phyloP scores from a whole-genome alignment of 2,113 vertebrate genomes.

The Gobio gobio region DNA sequence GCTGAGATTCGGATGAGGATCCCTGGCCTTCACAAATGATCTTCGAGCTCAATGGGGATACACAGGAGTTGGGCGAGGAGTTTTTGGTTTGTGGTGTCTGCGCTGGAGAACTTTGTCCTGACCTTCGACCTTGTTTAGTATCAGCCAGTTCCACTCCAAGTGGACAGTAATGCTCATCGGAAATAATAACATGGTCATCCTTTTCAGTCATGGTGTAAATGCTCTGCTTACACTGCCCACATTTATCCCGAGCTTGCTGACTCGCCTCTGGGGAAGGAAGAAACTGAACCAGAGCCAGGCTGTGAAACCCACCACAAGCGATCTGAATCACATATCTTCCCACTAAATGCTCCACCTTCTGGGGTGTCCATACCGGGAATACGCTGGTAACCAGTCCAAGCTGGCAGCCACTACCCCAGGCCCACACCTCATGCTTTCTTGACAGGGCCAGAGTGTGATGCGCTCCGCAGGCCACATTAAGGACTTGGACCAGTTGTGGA shows the following conservation, averaged over 20 bases:
- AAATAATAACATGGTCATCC: slow-evolving; percentile 85
- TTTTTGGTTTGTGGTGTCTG: slow-evolving; percentile 15
- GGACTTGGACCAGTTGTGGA: slow-evolving; percentile 76
- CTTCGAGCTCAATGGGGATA: not conserved
- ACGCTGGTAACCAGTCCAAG: slow-evolving; percentile 88
- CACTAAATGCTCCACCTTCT: slow-evolving; percentile 92
- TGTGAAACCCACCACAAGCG: slow-evolving; percentile 91
- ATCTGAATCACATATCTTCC: slow-evolving; percentile 92
- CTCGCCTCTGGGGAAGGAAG: slow-evolving; percentile 77
- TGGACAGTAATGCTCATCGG: slow-evolving; percentile 92
- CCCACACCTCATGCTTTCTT: slow-evolving; percentile 89
- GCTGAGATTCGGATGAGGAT: not conserved
- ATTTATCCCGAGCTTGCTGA: slow-evolving; percentile 80
- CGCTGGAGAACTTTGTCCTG: slow-evolving; percentile 35
- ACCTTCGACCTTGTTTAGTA: slow-evolving; percentile 65
- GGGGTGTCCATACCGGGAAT: slow-evolving; percentile 89
- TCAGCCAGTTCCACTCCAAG: slow-evolving; percentile 86
- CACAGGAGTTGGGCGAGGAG: not conserved
- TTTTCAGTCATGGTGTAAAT: slow-evolving; percentile 84
- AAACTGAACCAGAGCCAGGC: slow-evolving; percentile 89
- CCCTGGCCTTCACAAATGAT: slow-evolving; percentile 13
- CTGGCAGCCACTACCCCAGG: slow-evolving; percentile 96
- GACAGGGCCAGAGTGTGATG: slow-evolving; percentile 93
- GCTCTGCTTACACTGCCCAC: slow-evolving; percentile 84
- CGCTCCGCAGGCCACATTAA: slow-evolving; percentile 90